Conservation (phyloP, 37 sponge, comb jelly and placozoan species). For the Chondrilla cf. caribensis region DNA sequence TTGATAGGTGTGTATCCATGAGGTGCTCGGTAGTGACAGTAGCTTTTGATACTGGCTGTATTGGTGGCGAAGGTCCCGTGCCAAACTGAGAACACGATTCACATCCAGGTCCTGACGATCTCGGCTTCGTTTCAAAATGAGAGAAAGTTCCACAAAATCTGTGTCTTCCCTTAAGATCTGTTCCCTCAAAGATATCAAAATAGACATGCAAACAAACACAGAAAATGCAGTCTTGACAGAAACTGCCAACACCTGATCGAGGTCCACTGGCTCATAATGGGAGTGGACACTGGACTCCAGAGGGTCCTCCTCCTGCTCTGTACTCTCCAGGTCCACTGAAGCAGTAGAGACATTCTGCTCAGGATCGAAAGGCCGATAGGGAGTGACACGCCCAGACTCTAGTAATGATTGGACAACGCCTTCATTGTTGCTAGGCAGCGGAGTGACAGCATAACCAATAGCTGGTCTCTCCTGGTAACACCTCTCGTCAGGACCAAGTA, state of each 20-base stretch:
- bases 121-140: constrained; percentile 39
- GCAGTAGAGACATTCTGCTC: neutral
- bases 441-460: constrained; percentile 17
- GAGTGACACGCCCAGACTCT: constrained; percentile 10
- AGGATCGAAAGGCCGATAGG: constrained; percentile 4
- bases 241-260: constrained; percentile 10
- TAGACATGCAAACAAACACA: constrained; percentile 60
- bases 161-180: constrained; percentile 22
- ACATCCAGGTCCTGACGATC: constrained; percentile 27
- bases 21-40: constrained; percentile 2
- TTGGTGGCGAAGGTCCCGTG: constrained; percentile 16
- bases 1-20: too few relatives aligned
- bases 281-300: neutral
- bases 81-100: constrained; percentile 33
- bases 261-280: neutral
- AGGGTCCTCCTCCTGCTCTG: neutral
- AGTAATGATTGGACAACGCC: neutral
- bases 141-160: constrained; percentile 65
- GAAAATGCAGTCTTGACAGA: constrained; percentile 22
- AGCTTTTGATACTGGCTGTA: constrained; percentile 51
- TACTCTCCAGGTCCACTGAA: neutral
- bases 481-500: neutral
- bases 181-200: constrained; percentile 37
- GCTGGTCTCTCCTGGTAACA: constrained; percentile 7
- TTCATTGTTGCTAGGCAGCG: neutral